These are phyloP conservation scores for Zophobas atratus DNA, from an alignment of 1,140 invertebrate species.

Conservation along the genomic window DNA sequence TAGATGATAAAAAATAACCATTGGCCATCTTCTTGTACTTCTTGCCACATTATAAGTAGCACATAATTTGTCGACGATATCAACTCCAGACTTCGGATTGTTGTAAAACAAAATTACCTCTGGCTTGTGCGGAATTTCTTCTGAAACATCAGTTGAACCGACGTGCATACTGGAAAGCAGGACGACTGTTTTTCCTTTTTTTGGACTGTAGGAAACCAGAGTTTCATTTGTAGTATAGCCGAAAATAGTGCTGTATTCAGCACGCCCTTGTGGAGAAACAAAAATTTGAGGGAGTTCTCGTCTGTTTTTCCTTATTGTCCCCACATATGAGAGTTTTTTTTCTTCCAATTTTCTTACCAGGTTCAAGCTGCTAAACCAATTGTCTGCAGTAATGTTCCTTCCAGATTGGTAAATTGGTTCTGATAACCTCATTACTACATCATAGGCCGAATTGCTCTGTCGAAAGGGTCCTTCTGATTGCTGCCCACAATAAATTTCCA, in stretches of 20 bases:
- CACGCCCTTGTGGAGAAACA: constrained; percentile 11
- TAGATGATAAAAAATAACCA: constrained; percentile 16
- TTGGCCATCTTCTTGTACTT: constrained; percentile 1
- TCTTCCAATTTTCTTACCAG: constrained; percentile 26
- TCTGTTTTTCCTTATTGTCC: constrained; percentile 24
- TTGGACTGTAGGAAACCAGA: constrained; percentile 34
- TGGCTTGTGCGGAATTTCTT: not conserved
- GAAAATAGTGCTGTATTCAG: constrained; percentile 12
- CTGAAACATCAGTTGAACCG: not conserved
- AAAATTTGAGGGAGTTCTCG: not conserved
- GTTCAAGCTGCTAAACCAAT: constrained; percentile 26
- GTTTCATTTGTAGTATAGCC: constrained; percentile 38
- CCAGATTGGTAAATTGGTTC: constrained; percentile 12
- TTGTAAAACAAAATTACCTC: constrained; percentile 4
- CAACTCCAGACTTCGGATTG: not conserved
- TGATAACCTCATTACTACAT: constrained; percentile 14
- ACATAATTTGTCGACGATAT: constrained; percentile 7
- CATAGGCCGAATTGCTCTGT: not conserved
- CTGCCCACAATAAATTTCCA: constrained; percentile 9
- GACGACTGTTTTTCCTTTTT: constrained; percentile 34
- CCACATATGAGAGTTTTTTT: constrained; percentile 17
- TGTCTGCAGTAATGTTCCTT: constrained; percentile 7
- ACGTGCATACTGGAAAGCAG: constrained; percentile 4
- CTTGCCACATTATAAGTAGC: constrained; percentile 2
- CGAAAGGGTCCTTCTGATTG: constrained; percentile 18